Base-by-base conservation (phyloP, 1,140 invertebrate species). In the Agrilus planipennis region DNA sequence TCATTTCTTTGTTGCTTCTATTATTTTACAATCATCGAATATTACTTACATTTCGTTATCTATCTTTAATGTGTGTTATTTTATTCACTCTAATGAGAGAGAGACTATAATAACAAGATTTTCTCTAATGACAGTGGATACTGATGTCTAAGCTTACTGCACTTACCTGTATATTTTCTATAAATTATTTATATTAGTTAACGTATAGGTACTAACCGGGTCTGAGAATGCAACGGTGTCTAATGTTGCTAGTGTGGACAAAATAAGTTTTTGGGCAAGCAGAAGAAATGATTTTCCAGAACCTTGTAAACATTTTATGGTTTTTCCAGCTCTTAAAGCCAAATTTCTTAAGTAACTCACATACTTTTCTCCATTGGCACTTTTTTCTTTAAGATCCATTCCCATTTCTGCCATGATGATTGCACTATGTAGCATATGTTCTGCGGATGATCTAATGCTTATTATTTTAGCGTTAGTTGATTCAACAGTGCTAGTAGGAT, bases 371-470 rank as follows among this genome's bases (percentile, higher is more conserved):
- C 53, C 58, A 9, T 52, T 39, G 6, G 25, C 27, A 19, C 54
- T 47, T 14, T 50, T 44, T 39, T 61, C 57, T 43, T 54, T 58
- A 2, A 63, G 42, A 23, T 63, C 60, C 47, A 63, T 53, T 19
- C 51, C 55, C 41, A 58, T 57, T 49, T 63, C 58, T 1, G 59
- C 55, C 37, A 65, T 55, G 11, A 57, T 25, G 6, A 60, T 42
- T 9, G 59, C 60, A 39, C 61, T 60, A 29, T 58, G 48, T 15
- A 64, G 36, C 37, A 56, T 53, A 10, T 52, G 51, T 27, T 58
- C 54, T 19, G 39, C 34, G 32, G 49, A 44, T 2, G 29, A n/a
- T 11, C 36, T 27, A 16, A 44, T 34, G 17, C 34, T 39, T 6
- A 44, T 27, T 2, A 44, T 17, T 16, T 39, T 44, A 5, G 34